phyloP scores from a whole-genome alignment of 2,797 vertebrate species.

The Staurois parvus region DNA sequence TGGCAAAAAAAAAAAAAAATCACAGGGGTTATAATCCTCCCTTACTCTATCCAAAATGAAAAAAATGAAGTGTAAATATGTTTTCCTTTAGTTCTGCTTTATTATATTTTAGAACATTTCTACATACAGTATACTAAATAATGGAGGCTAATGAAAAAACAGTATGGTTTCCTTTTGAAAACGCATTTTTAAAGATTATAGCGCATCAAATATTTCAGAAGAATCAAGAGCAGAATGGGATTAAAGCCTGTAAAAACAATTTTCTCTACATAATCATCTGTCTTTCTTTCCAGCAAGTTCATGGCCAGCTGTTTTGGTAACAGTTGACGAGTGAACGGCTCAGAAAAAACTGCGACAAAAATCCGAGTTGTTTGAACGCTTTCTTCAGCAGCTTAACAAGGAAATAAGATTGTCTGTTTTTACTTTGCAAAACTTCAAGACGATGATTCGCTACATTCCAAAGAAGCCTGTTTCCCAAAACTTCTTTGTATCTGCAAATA shows the following conservation, averaged over 20 bases:
- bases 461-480: background rate
- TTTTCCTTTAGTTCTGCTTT: too few species aligned
- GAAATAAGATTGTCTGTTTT: background rate
- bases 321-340: background rate
- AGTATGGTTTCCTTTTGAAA: too few species aligned
- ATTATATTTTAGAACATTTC: too few species aligned
- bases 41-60: too few species aligned
- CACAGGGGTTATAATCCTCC: too few species aligned
- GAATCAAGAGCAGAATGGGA: background rate
- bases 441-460: background rate
- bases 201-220: too few species aligned
- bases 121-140: too few species aligned
- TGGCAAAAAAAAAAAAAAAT: too few species aligned
- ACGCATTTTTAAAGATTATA: too few species aligned
- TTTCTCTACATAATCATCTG: background rate
- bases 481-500: slow-evolving; percentile 11
- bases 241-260: slow-evolving; percentile 7
- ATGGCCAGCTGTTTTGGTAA: background rate
- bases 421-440: slow-evolving; percentile 17
- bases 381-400: slow-evolving; percentile 5
- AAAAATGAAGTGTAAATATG: too few species aligned
- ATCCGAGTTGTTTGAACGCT: background rate
- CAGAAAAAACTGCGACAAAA: background rate
- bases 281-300: background rate
- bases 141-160: too few species aligned